These are phyloP conservation scores for Tenthredo livida DNA, from an alignment of 2,888 invertebrate species.

Conservation along the genomic window DNA sequence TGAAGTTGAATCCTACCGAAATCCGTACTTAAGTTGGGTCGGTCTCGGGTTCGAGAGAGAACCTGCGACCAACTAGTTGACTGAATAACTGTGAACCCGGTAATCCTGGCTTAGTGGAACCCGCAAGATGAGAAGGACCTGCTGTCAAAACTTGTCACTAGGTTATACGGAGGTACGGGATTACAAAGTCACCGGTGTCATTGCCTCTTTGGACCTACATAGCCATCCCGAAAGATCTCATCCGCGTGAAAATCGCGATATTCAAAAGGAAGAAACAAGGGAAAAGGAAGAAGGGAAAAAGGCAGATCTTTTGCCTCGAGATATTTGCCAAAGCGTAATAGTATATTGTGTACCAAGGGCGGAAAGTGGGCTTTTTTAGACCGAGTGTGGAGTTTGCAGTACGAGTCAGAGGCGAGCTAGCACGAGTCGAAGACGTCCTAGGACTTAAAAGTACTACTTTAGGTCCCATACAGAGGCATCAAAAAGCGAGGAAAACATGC, in stretches of 20 bases:
- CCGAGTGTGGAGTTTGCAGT: no score
- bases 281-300: neutral
- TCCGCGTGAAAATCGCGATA: neutral
- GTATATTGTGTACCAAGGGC: no score
- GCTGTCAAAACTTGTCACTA: slow-evolving; percentile 76
- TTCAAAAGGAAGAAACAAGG: neutral
- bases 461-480: no score
- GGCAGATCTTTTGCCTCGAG: neutral
- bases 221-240: neutral
- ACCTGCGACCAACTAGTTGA: slow-evolving; percentile 19
- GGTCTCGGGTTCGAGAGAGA: slow-evolving; percentile 29
- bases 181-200: slow-evolving; percentile 50
- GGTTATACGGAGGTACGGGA: slow-evolving; percentile 55
- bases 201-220: slow-evolving; percentile 11
- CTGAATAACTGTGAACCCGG: slow-evolving; percentile 45
- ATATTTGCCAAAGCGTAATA: neutral
- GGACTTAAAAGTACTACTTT: no score
- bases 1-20: slow-evolving; percentile 30
- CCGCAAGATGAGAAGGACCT: slow-evolving; percentile 41
- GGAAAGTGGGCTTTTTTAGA: no score
- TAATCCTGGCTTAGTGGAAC: slow-evolving; percentile 48
- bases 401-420: no score
- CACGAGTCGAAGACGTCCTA: no score
- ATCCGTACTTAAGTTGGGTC: slow-evolving; percentile 41
- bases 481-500: no score